A percentile compares a stretch with the other conserved stretches of the same genome.
These are phyloP conservation scores for Ovibos moschatus DNA, from an alignment of 2,113 vertebrate species.

Conservation along the genomic window DNA sequence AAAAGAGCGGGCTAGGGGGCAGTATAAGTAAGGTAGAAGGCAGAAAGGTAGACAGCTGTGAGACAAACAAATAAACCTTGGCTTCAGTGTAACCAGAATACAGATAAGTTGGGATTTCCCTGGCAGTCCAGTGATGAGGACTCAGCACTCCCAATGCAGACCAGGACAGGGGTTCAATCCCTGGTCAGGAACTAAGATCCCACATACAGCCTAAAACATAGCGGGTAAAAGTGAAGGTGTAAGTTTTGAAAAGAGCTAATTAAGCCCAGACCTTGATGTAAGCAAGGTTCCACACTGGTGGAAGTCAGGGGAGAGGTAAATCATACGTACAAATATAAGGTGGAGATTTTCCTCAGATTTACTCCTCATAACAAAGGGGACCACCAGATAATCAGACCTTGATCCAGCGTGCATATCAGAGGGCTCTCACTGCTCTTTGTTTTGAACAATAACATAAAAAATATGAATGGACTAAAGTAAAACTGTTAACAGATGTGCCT, in stretches of 20 bases:
- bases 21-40: background rate
- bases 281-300: background rate
- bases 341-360: background rate
- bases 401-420: background rate
- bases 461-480: background rate
- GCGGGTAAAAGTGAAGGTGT: background rate
- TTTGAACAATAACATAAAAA: constrained; percentile 19
- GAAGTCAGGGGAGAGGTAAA: background rate
- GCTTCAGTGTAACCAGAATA: background rate
- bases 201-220: background rate
- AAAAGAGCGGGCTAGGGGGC: background rate
- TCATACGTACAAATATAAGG: background rate
- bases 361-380: background rate
- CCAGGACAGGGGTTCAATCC: background rate
- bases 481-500: background rate
- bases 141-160: background rate
- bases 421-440: background rate
- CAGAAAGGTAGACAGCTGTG: background rate
- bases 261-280: background rate
- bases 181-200: background rate
- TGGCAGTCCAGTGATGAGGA: background rate
- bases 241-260: background rate
- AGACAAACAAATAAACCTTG: background rate
- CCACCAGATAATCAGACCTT: background rate
- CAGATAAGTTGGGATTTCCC: background rate